Evolutionary conservation across 1,140 invertebrate species (phyloP).

Genomic region (Brachystomella parvula): DNA sequence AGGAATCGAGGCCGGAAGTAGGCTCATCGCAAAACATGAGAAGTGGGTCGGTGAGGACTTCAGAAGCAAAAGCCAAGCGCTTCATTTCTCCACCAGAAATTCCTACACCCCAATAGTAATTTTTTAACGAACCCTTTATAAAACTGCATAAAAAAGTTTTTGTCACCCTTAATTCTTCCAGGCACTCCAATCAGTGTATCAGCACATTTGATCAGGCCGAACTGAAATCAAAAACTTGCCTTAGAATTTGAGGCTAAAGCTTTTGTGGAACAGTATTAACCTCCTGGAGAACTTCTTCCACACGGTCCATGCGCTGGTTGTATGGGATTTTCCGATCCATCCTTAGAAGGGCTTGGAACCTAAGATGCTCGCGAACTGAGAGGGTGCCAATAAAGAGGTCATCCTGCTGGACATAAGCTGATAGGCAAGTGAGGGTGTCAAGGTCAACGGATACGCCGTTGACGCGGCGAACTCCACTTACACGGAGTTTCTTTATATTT

Average conservation of each 20-base stretch:
- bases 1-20: constrained; percentile 78
- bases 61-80: constrained; percentile 43
- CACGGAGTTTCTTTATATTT: constrained; percentile 40
- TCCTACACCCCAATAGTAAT: constrained; percentile 47
- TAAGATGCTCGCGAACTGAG: constrained; percentile 79
- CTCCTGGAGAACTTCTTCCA: constrained; percentile 81
- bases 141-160: not conserved
- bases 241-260: not conserved
- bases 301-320: constrained; percentile 63
- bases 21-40: constrained; percentile 96
- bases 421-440: constrained; percentile 44
- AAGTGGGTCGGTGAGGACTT: constrained; percentile 78
- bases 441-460: constrained; percentile 39
- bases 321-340: constrained; percentile 77
- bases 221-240: constrained; percentile 22
- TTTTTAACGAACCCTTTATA: no score
- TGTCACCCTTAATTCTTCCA: constrained; percentile 54
- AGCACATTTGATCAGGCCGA: constrained; percentile 63
- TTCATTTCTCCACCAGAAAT: constrained; percentile 96
- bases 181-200: constrained; percentile 78
- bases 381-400: constrained; percentile 86
- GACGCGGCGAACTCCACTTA: constrained; percentile 31
- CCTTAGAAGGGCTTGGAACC: constrained; percentile 83
- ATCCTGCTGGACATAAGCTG: constrained; percentile 91
- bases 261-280: constrained; percentile 46